Conservation (phyloP, 92 coral and sea anemone species). For the Pocillopora grandis region DNA sequence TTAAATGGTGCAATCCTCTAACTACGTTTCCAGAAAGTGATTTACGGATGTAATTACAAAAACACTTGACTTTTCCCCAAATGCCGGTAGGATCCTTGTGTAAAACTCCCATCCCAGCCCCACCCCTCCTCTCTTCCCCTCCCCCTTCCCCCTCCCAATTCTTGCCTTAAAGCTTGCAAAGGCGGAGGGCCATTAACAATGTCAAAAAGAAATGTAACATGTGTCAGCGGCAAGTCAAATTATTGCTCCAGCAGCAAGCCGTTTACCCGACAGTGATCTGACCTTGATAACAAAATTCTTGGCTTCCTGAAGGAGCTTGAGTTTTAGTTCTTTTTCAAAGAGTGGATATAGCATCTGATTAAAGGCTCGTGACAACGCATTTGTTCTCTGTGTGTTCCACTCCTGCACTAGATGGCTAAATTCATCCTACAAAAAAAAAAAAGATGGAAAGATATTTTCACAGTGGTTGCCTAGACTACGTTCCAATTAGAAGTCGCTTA, state of each 20-base stretch:
- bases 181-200: too few species aligned
- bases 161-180: too few species aligned
- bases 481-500: too few species aligned
- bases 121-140: too few species aligned
- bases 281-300: conserved; percentile 89
- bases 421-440: conserved; percentile 75
- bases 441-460: background rate
- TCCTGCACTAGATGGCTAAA: conserved; percentile 97
- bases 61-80: too few species aligned
- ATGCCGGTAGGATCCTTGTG: too few species aligned
- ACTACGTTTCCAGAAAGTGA: too few species aligned
- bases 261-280: background rate
- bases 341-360: conserved; percentile 91
- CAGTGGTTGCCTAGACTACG: background rate
- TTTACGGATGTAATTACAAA: too few species aligned
- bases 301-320: conserved; percentile 84
- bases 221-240: too few species aligned
- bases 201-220: background rate
- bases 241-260: background rate
- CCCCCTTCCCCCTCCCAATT: too few species aligned
- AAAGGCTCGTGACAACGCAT: conserved; percentile 88
- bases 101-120: too few species aligned
- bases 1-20: too few species aligned
- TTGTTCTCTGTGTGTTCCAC: conserved; percentile 94
- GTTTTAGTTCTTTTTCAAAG: conserved; percentile 89